Evolutionary conservation across 2,888 invertebrate species (phyloP).

Genomic region (Campoplex nolae): DNA sequence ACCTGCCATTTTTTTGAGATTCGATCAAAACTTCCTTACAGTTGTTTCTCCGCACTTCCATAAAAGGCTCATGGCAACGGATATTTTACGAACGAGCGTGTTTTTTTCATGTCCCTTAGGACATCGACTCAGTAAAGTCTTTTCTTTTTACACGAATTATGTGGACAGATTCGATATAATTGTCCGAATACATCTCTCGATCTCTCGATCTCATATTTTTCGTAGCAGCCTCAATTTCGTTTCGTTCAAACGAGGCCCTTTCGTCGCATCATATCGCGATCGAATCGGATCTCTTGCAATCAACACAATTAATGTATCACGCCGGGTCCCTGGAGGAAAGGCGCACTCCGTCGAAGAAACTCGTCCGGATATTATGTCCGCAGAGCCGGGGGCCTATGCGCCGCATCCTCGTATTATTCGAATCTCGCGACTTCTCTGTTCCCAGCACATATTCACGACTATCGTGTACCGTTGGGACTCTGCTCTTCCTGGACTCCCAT

Average conservation of each 20-base stretch:
- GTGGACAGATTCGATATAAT: background rate
- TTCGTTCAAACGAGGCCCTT: background rate
- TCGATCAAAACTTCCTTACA: too few species aligned
- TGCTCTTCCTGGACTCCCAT: background rate
- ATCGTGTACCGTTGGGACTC: conserved; percentile 3
- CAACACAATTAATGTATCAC: conserved; percentile 43
- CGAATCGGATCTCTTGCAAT: conserved; percentile 36
- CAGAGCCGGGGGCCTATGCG: background rate
- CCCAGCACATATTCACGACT: background rate
- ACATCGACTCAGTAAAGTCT: too few species aligned
- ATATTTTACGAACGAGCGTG: too few species aligned
- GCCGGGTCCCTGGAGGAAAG: background rate
- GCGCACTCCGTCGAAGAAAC: background rate
- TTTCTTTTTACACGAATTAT: background rate
- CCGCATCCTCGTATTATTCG: conserved; percentile 35
- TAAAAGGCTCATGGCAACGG: too few species aligned
- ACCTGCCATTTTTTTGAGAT: too few species aligned
- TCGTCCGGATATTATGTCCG: background rate
- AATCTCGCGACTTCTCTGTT: background rate
- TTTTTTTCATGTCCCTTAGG: too few species aligned
- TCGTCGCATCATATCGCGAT: conserved; percentile 45
- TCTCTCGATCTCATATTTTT: background rate
- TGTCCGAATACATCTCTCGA: background rate
- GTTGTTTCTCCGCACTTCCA: too few species aligned
- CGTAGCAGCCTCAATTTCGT: background rate